phyloP scores from a whole-genome alignment of 2,113 vertebrate species.

The Microcebus ravelobensis region DNA sequence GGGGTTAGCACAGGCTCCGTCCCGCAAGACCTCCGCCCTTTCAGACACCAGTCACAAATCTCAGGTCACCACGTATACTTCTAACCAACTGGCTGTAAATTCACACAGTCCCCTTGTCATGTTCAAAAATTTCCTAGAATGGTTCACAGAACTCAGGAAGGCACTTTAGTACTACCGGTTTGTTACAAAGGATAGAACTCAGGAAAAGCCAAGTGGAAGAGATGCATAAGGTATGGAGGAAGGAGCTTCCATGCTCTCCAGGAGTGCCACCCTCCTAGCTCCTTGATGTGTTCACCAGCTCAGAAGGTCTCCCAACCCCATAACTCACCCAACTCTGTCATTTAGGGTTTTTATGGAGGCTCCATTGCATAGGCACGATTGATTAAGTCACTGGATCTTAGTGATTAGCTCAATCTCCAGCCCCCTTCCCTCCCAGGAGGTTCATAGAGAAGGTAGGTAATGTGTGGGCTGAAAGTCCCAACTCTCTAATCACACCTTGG shows the following conservation, averaged over 20 bases:
- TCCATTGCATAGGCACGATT: background rate
- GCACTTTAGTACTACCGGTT: background rate
- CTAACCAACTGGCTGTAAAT: background rate
- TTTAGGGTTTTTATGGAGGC: background rate
- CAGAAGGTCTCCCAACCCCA: background rate
- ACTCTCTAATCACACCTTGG: background rate
- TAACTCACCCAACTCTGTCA: background rate
- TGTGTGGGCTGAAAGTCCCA: background rate
- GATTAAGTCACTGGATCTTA: background rate
- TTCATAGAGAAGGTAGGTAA: background rate
- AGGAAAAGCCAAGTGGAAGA: background rate
- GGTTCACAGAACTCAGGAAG: background rate
- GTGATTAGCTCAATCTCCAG: background rate
- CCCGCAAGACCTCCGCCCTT: background rate
- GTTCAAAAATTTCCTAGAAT: background rate
- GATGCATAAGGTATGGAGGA: background rate
- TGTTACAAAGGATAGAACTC: background rate
- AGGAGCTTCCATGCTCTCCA: background rate
- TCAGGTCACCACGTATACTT: background rate
- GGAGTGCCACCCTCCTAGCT: background rate
- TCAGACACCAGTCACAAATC: background rate
- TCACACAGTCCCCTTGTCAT: background rate
- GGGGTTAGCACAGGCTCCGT: background rate
- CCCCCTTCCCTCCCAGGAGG: too few relatives aligned
- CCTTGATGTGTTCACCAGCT: background rate